Conservation (phyloP, 2,888 invertebrate genomes). For the Tipula confusa region DNA sequence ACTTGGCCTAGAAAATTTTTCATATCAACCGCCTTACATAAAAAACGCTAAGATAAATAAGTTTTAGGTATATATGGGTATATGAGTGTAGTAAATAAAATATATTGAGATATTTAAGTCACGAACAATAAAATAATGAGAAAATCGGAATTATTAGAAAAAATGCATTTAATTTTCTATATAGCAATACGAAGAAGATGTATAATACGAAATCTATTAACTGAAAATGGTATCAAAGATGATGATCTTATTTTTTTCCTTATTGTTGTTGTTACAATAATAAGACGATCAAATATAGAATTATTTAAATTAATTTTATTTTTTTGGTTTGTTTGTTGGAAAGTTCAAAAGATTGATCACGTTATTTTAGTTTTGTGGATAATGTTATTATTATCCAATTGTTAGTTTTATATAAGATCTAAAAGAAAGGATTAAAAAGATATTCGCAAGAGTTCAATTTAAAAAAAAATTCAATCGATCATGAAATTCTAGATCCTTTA, state of each 20-base stretch:
- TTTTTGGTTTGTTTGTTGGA: neutral
- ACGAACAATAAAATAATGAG: constrained; percentile 1
- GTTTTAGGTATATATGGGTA: neutral
- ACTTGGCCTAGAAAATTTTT: neutral
- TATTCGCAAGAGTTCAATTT: neutral
- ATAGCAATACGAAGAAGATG: neutral
- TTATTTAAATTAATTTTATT: neutral
- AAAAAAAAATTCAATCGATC: neutral
- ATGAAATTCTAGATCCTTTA: constrained; percentile 1
- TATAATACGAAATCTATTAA: constrained; percentile 8
- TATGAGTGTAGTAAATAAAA: neutral
- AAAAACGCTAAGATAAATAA: neutral
- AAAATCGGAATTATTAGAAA: neutral
- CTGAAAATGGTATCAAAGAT: constrained; percentile 20
- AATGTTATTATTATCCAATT: neutral
- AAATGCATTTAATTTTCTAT: neutral
- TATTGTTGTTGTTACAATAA: neutral
- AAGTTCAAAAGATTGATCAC: constrained; percentile 25
- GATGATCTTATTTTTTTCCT: neutral
- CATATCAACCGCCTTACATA: neutral
- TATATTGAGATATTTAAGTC: constrained; percentile 25
- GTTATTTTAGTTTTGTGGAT: neutral
- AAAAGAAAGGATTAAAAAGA: neutral
- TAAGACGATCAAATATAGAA: neutral
- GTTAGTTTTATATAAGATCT: neutral